Conservation (phyloP, 2,113 vertebrate genomes). For the Silurus meridionalis region DNA sequence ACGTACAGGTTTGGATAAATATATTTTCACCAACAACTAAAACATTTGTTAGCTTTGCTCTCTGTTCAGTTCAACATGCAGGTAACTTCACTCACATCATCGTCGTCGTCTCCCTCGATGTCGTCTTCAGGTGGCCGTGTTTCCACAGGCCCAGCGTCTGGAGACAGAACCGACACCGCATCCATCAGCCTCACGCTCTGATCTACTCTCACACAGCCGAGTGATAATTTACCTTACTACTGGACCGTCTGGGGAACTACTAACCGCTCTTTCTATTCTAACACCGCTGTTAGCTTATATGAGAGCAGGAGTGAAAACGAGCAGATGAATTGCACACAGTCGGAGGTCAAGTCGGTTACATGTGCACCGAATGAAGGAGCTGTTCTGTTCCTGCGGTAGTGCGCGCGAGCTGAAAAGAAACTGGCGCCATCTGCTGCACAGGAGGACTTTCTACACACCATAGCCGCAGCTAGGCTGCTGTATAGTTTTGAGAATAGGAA, state of each 20-base stretch:
- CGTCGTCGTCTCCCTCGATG: conserved; percentile 76
- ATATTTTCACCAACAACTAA: background rate
- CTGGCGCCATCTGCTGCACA: conserved; percentile 55
- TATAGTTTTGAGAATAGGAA: background rate
- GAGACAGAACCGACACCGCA: conserved; percentile 71
- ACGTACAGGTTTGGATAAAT: background rate
- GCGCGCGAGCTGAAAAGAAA: background rate
- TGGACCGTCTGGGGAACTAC: background rate
- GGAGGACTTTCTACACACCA: conserved; percentile 44
- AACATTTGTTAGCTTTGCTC: background rate
- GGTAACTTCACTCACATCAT: conserved; percentile 64
- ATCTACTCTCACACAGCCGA: background rate
- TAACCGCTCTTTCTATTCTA: background rate
- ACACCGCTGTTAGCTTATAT: background rate
- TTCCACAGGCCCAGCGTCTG: conserved; percentile 67
- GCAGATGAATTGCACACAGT: conserved; percentile 25
- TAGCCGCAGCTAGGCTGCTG: too few species aligned
- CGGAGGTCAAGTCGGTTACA: conserved; percentile 73
- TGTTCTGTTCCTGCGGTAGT: conserved; percentile 31
- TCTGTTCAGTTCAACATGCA: too few species aligned
- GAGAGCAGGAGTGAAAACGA: background rate
- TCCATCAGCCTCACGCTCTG: conserved; percentile 57
- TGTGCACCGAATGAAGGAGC: conserved; percentile 58
- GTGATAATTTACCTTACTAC: background rate
- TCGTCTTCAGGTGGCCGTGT: conserved; percentile 72